These are phyloP conservation scores for Corvus cornix DNA, from an alignment of 2,113 vertebrate species.

Conservation along the genomic window DNA sequence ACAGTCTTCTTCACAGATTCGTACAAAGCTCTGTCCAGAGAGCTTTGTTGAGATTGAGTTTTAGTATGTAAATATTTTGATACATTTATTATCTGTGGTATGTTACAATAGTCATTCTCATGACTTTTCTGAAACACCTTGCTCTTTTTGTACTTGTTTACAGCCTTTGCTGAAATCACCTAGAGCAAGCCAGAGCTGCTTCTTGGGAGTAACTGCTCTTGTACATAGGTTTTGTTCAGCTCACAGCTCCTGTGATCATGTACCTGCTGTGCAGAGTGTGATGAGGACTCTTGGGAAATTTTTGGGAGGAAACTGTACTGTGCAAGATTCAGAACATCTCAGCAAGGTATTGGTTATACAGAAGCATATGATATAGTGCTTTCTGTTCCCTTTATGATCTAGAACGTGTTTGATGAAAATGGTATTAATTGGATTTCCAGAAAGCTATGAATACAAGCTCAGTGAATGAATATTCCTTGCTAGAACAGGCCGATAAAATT, in stretches of 20 bases:
- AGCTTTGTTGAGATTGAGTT: background rate
- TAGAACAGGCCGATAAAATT: background rate
- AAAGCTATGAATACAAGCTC: background rate
- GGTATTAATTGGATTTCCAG: background rate
- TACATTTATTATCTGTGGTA: background rate
- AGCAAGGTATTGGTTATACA: constrained; percentile 64
- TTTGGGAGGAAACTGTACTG: constrained; percentile 67
- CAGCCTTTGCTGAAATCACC: constrained; percentile 77
- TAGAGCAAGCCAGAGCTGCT: constrained; percentile 60
- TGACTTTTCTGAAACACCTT: background rate
- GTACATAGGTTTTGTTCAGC: constrained; percentile 77
- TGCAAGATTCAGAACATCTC: background rate
- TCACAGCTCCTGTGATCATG: constrained; percentile 57
- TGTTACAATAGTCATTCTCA: background rate
- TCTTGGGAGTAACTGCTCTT: constrained; percentile 79
- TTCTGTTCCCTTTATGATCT: background rate
- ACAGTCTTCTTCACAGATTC: background rate
- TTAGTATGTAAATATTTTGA: background rate
- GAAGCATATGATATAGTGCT: background rate
- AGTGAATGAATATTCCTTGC: background rate
- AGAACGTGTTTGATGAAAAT: background rate
- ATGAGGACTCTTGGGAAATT: constrained; percentile 68
- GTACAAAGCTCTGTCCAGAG: background rate
- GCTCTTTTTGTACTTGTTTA: background rate
- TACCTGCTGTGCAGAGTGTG: constrained; percentile 75